These are phyloP conservation scores for Dermolepida albohirtum DNA, from an alignment of 2,888 invertebrate species.

Conservation along the genomic window DNA sequence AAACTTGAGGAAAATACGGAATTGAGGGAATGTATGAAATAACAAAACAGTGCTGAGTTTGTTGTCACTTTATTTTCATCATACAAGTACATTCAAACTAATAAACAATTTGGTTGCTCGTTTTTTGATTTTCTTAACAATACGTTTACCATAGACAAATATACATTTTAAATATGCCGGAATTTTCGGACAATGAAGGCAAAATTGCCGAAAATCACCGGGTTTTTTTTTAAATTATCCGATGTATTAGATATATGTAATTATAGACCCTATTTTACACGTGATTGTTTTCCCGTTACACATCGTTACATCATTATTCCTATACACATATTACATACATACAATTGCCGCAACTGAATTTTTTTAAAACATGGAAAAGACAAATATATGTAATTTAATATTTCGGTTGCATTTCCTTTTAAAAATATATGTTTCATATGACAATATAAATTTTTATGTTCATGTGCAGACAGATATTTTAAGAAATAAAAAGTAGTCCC, in stretches of 20 bases:
- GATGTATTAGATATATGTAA: constrained; percentile 40
- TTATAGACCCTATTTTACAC: constrained; percentile 22
- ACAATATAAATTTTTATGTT: no score
- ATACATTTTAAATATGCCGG: constrained; percentile 25
- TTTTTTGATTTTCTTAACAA: constrained; percentile 26
- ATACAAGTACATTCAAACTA: constrained; percentile 23
- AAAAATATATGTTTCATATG: no score
- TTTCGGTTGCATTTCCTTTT: no score
- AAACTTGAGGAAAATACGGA: no score
- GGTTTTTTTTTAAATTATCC: constrained; percentile 19
- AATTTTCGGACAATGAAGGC: constrained; percentile 58
- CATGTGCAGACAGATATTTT: no score
- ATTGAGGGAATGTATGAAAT: neutral
- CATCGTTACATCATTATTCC: no score
- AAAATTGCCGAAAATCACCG: constrained; percentile 52
- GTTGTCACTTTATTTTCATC: constrained; percentile 19
- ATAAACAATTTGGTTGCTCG: constrained; percentile 1
- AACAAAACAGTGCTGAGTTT: neutral
- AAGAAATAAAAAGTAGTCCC: no score
- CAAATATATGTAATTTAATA: no score
- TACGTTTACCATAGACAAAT: constrained; percentile 28
- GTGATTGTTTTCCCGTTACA: neutral
- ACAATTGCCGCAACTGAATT: no score
- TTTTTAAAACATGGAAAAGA: no score
- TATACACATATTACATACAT: no score